Base-by-base conservation (phyloP, 2,113 vertebrate species). In the Chloropsis cyanopogon region DNA sequence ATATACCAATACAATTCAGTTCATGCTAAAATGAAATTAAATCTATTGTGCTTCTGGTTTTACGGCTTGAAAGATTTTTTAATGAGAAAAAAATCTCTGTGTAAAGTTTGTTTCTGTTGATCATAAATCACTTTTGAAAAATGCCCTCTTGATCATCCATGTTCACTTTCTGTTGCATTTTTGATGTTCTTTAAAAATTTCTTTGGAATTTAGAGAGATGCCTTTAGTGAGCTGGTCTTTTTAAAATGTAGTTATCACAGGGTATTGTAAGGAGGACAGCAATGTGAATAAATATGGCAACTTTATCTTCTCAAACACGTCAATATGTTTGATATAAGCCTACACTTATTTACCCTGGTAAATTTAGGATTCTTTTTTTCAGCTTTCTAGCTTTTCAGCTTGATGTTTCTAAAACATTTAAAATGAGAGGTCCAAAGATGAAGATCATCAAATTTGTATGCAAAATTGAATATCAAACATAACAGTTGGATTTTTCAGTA, bases 401-500 rank as follows among this genome's bases (percentile, higher is more conserved):
- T 77, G 35, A 49, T 66, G 71, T 86, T 96, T 86, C 50, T 41
- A 47, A 69, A 93, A 57, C 20, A 64, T 78, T 93, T 93, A 70
- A 90, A 86, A 85, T 53, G 31, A 92, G 79, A 82, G 33, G 52
- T 19, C 69, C 7, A 24, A 70, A 79, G 41, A 86, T 60, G 37
- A 82, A 14, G 13, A 69, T 78, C 56, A 61, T 90, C 79, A 88
- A 47, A 88, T 85, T 92, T 88, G 41, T 59, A 78, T 60, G 50
- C 54, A 82, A 90, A 92, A 89, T 37, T 79, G 70, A 85, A 63
- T 92, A 92, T 90, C 70, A 90, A 73, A 66, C 42, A 60, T 87
- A 90, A 85, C 82, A 90, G 47, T 75, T 88, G 59, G 26, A 35
- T 81, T 80, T 87, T 60, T 85, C 65, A 75, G 61, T 93, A 61